Evolutionary conservation across 2,888 invertebrate species (phyloP).

Genomic region (Polydrusus pterygomalis): DNA sequence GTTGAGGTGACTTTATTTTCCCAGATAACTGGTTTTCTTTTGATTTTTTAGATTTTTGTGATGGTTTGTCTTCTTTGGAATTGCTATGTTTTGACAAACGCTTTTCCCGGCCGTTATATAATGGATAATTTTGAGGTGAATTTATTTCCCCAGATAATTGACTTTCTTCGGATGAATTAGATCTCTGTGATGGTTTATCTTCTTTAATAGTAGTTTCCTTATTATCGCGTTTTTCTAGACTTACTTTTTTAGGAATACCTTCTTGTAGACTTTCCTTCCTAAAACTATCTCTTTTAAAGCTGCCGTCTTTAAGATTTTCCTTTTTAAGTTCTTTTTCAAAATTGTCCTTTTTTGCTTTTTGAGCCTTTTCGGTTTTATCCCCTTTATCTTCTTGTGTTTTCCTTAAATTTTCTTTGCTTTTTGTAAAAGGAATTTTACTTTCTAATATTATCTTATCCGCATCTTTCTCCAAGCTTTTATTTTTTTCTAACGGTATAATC

Average conservation of each 20-base stretch:
- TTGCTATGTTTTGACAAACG: not conserved
- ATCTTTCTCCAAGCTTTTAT: not conserved
- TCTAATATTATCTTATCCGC: not conserved
- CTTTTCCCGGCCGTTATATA: not conserved
- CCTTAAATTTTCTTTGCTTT: not conserved
- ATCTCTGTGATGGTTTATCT: not conserved
- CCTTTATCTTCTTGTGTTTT: not conserved
- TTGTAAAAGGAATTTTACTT: not conserved
- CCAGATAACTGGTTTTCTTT: no score
- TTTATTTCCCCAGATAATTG: not conserved
- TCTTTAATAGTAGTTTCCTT: not conserved
- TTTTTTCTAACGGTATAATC: slow-evolving; percentile 6
- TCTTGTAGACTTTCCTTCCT: no score
- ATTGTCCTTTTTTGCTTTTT: not conserved
- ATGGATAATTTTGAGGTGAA: not conserved
- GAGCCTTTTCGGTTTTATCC: not conserved
- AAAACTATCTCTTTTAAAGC: no score
- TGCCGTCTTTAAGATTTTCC: not conserved
- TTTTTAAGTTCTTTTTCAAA: not conserved
- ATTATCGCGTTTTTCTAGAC: no score
- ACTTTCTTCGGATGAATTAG: not conserved
- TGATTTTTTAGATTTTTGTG: no score
- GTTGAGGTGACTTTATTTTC: not conserved
- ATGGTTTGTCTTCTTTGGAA: not conserved
- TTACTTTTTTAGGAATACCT: no score